Base-by-base conservation (phyloP, 2,888 invertebrate species). In the Apamea crenata region DNA sequence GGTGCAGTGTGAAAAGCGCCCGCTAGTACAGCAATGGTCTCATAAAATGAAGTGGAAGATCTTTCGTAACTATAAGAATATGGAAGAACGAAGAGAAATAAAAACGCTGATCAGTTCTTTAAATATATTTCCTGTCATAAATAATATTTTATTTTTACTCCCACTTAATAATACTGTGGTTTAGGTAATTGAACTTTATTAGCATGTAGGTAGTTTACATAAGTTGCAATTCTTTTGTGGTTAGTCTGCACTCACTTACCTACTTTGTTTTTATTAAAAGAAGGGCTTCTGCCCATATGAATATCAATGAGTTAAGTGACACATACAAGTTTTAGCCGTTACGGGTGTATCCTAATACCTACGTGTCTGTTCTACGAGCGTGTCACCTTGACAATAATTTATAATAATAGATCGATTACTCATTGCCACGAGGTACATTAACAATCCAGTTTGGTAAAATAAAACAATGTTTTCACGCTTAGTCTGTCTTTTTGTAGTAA, bases 341-440 rank as follows among this genome's bases (percentile, higher is more conserved):
- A 66, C 66, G 76, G 84, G 71, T 74, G 47, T 80, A 65, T 80
- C 76, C 61, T 61, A 77, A 66, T 71, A 70, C 61, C 69, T 73
- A 70, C 61, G 72, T 73, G 32, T 78, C 63, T 79, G 50, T 84
- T 65, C 10, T 72, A 63, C 70, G 56, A 36, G 21, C 47, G 40
- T 69, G 61, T 74, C 74, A 77, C 85, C 88, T 85, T 87, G 85
- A 74, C 59, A 66, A 84, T 74, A 74, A 80, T 75, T 63, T 73
- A 66, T 85, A 47, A 73, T 84, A 77, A 87, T 69, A 70, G 71
- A 87, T 50, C 85, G 68, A 87, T 84, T 77, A 87, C 79, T 87
- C 87, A 87, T 83, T 87, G 80, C 67, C 80, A 84, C 40, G 67
- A 59, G 79, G 44, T 67, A 59, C 73, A 65, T 32, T 74, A 78